Base-by-base conservation (phyloP, 2,888 invertebrate species). In the Idaea aversata region DNA sequence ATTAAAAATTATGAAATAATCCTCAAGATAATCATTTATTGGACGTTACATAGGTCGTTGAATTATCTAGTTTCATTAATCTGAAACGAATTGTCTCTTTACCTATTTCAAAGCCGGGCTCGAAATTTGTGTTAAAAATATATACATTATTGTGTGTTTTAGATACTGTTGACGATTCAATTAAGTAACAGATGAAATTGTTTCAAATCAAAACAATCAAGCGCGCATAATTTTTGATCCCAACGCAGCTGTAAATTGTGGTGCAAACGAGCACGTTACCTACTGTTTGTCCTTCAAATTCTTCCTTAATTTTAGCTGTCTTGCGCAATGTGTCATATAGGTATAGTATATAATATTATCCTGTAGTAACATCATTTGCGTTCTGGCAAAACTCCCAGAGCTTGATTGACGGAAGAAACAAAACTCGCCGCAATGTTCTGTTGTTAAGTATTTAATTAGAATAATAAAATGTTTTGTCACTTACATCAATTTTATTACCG, bases 341-440 rank as follows among this genome's bases (percentile, higher is more conserved):
- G 75, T 78, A 77, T 78, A 75, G 73, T 74, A 69, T 72, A 74
- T 74, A 71, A 71, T 64, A 73, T 75, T 77, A 76, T 77, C 76
- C 72, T 35, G 60, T 62, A 61, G 15, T 74, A 83, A 83, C 81
- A 78, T 78, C 77, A 76, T 82, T 86, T 83, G 13, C 83, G 82
- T 83, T 70, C 83, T 91, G 91, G 91, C 91, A 86, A 57, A n/a
- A 63, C 63, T 81, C 90, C 91, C 86, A 85, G 67, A 73, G 73
- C 81, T 82, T 83, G 83, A 82, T 85, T 84, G 84, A 82, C 83
- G 84, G 85, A 84, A 84, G 82, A 79, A 82, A 83, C 79, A 78
- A 80, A 80, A 78, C 72, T 47, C 47, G 13, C 47, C 36, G 59
- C 47, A 57, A 16, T 57, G 57, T 57, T 57, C 10, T 34, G 57